Percentiles rank a stretch among this genome's conserved stretches.
Evolutionary conservation across 2,888 invertebrate genomes (phyloP).

Genomic region (Diarsia rubi): DNA sequence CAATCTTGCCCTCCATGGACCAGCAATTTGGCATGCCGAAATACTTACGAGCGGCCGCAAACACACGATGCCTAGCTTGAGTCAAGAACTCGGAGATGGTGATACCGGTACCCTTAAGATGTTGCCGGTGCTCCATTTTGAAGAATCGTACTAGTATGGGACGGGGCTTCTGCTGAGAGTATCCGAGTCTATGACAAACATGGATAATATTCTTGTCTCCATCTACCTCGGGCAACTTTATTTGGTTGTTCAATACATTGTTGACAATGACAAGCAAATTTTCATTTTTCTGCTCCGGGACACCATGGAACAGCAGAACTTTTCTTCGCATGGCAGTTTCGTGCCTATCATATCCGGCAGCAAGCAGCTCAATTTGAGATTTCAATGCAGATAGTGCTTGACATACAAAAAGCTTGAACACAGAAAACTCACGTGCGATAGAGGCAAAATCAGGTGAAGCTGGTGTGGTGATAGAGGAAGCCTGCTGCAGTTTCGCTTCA

Average conservation of each 20-base stretch:
- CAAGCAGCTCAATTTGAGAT: too few species aligned
- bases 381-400: neutral
- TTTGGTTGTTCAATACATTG: neutral
- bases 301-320: conserved; percentile 1
- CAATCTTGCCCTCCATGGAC: too few species aligned
- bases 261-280: neutral
- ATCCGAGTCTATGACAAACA: neutral
- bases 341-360: neutral
- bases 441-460: neutral
- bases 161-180: neutral
- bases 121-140: neutral
- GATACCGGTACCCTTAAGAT: neutral
- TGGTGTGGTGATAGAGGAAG: neutral
- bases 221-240: neutral
- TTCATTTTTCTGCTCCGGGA: neutral
- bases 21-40: too few species aligned
- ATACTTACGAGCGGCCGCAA: too few species aligned
- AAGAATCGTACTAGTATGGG: neutral
- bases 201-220: neutral
- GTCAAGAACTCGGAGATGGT: too few species aligned
- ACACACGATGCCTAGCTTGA: too few species aligned
- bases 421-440: neutral
- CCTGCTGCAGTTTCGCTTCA: neutral
- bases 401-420: neutral
- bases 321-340: neutral